These are phyloP conservation scores for Cryptomyrus ogoouensis DNA, from an alignment of 2,113 vertebrate species.

Conservation along the genomic window DNA sequence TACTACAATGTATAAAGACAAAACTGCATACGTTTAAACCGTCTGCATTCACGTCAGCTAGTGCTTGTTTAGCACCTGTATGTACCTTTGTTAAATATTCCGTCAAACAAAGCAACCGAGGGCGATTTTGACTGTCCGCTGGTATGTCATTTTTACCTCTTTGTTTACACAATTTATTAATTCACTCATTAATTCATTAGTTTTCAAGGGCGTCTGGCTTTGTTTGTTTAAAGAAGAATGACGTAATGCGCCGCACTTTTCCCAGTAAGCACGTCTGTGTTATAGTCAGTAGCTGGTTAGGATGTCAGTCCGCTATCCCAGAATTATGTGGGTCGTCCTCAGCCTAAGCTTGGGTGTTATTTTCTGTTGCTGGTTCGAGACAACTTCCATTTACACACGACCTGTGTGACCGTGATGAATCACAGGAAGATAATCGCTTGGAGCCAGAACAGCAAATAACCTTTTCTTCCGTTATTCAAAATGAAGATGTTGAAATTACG, in stretches of 20 bases:
- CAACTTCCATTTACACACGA: neutral
- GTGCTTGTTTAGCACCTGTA: neutral
- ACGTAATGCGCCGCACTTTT: neutral
- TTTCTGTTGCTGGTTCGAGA: neutral
- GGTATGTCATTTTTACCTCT: neutral
- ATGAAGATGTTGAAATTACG: neutral
- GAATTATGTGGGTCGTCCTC: neutral
- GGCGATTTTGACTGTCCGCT: neutral
- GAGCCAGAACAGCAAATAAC: neutral
- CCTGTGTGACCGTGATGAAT: neutral
- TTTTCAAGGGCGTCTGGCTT: neutral
- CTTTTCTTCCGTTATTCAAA: neutral
- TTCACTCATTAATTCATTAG: neutral
- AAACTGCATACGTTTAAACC: neutral
- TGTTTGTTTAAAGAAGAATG: constrained; percentile 2
- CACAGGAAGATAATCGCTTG: neutral
- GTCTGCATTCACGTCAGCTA: neutral
- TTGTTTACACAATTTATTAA: constrained; percentile 1
- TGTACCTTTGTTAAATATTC: neutral
- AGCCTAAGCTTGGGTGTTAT: neutral
- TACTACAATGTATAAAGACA: neutral
- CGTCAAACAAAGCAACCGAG: neutral
- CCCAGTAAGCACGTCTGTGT: neutral
- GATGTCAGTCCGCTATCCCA: neutral
- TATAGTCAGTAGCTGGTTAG: neutral